These are phyloP conservation scores for Zosterops japonicus DNA, from an alignment of 2,113 vertebrate genomes.

Conservation along the genomic window DNA sequence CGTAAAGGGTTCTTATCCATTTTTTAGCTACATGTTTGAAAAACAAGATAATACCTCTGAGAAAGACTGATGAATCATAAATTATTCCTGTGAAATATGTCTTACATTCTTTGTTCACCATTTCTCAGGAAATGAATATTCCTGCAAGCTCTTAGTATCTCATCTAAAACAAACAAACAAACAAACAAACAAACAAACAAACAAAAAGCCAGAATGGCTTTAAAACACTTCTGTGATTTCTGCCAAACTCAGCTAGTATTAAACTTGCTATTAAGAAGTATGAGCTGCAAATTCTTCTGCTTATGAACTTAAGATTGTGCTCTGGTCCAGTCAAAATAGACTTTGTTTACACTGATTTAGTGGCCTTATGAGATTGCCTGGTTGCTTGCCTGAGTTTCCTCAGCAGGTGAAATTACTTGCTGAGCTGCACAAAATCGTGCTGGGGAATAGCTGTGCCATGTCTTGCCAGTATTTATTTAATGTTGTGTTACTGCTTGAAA, in stretches of 20 bases:
- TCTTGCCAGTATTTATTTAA: conserved; percentile 46
- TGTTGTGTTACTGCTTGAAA: conserved; percentile 20
- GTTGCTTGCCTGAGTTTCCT: conserved; percentile 28
- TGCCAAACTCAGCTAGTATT: not conserved
- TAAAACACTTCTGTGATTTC: not conserved
- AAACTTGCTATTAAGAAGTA: not conserved
- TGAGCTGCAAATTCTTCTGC: conserved; percentile 17
- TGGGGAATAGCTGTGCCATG: conserved; percentile 7
- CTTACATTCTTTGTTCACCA: not conserved
- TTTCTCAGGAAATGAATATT: conserved; percentile 1
- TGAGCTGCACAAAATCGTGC: conserved; percentile 26
- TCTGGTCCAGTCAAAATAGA: conserved; percentile 17
- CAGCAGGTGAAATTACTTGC: conserved; percentile 41
- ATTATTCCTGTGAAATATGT: not conserved
- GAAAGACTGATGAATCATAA: not conserved
- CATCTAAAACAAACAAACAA: not conserved
- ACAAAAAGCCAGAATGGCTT: not conserved
- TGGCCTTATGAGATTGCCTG: conserved; percentile 4
- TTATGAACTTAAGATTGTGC: not conserved
- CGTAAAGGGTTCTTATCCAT: not conserved
- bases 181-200: not conserved
- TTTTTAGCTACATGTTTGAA: not conserved
- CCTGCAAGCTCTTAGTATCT: not conserved
- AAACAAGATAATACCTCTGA: not conserved
- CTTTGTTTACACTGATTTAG: conserved; percentile 40